Evolutionary conservation across 1,140 invertebrate species (phyloP), one percentile per base, ranked within the genome.

Genomic region (Hypothenemus hampei): DNA sequence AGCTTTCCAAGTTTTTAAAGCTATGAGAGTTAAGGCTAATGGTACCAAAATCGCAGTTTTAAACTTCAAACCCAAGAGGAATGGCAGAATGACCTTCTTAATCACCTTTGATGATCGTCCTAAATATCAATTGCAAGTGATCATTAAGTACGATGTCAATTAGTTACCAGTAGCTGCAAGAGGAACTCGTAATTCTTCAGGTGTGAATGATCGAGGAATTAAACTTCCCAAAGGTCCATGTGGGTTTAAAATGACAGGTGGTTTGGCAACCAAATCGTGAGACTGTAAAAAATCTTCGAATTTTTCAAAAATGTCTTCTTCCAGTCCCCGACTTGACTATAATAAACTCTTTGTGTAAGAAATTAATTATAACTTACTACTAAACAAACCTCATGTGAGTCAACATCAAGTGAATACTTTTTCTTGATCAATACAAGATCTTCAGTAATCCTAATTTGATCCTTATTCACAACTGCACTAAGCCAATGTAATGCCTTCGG

Each of bases 1-100:
- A 18, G 88, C 87, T 68, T 91, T 91, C 88, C 88, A 91, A 18
- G 88, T 90, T 69, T 90, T 90, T 15, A 91, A 71, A 0, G 88
- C 88, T 65, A 91, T 90, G 37, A 91, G 73, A 41, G 86, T 85
- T 16, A 91, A 74, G 4, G 86, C 86, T 21, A 90, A 68, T 0
- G 88, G 88, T 8, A 89, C 85, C 61, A 91, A 69, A 11, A 88
- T 85, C 1, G 86, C 86, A 23, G 87, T 83, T 72, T 90, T 90
- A 74, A 90, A 87, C 70, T 90, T 91, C 48, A 91, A 73, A 59
- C 87, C 88, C 52, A 91, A 73, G 20, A 91, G 75, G 78, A 91
- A 91, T 15, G 88, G 88, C 50, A 91, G 80, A 65, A 90, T 77
- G 19, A 89, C 83, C 72, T 88, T 89, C 71, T 87, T 88, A 18